A percentile compares a stretch with the other conserved stretches of the same genome.
These are phyloP conservation scores for Zootoca vivipara DNA, from an alignment of 2,113 vertebrate genomes.

Conservation along the genomic window DNA sequence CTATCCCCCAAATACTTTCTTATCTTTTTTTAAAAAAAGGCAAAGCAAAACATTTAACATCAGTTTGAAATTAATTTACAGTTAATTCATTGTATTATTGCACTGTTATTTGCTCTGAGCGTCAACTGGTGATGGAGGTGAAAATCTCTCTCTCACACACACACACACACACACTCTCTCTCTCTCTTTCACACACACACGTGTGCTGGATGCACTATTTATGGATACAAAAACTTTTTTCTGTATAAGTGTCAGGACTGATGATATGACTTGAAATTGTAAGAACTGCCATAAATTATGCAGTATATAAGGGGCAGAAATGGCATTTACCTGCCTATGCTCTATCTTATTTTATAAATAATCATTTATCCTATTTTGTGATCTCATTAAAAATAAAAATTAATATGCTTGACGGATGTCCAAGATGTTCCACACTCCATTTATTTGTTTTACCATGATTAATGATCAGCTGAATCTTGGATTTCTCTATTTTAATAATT, in stretches of 20 bases:
- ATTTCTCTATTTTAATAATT: constrained; percentile 62
- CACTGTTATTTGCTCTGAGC: neutral
- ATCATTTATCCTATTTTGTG: constrained; percentile 51
- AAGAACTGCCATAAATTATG: constrained; percentile 24
- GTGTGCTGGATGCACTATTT: no score
- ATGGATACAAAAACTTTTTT: constrained; percentile 14
- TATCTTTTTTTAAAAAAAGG: neutral
- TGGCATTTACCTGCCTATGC: constrained; percentile 31
- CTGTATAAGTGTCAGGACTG: neutral
- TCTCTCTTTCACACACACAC: neutral
- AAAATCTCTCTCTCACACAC: neutral
- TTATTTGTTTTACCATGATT: constrained; percentile 68
- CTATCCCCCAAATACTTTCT: neutral
- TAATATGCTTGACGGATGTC: constrained; percentile 56
- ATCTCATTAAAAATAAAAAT: constrained; percentile 48
- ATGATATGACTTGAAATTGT: neutral
- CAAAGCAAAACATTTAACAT: neutral
- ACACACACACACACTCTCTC: neutral
- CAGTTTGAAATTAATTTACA: neutral
- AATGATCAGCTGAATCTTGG: constrained; percentile 55
- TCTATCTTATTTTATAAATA: constrained; percentile 38
- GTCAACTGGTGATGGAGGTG: neutral
- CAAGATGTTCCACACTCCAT: constrained; percentile 53
- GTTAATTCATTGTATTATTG: neutral
- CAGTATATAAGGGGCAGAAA: neutral